phyloP scores from a whole-genome alignment of 1,140 invertebrate species.

The Zaprionus davidi region DNA sequence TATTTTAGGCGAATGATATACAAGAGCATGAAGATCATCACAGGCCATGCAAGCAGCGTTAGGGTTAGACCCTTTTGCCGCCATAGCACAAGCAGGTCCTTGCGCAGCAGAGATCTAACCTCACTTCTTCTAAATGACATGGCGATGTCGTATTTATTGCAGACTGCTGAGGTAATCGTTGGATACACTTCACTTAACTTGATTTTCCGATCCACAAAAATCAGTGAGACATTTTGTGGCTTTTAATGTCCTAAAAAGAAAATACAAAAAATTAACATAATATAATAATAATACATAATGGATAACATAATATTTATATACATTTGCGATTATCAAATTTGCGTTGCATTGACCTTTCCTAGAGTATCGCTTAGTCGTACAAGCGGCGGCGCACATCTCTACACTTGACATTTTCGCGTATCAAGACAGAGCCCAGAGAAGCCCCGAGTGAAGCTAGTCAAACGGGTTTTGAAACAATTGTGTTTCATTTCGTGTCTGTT shows the following conservation, averaged over 20 bases:
- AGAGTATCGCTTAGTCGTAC: not conserved
- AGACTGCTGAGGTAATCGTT: not conserved
- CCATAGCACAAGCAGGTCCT: constrained; percentile 77
- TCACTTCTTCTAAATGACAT: constrained; percentile 67
- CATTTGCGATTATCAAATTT: too few relatives aligned
- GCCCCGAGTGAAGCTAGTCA: not conserved
- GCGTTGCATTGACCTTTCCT: not conserved
- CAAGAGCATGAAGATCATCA: constrained; percentile 73
- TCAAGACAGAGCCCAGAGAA: not conserved
- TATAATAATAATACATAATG: too few relatives aligned
- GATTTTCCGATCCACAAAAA: not conserved
- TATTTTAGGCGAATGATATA: constrained; percentile 79
- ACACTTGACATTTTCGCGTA: not conserved
- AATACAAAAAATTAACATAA: not conserved
- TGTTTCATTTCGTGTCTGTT: not conserved
- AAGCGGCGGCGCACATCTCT: not conserved
- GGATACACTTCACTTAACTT: not conserved
- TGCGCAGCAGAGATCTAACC: constrained; percentile 75
- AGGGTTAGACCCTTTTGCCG: constrained; percentile 76
- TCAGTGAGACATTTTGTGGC: not conserved
- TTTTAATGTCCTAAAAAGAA: not conserved
- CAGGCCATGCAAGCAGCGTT: constrained; percentile 68
- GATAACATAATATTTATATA: too few relatives aligned
- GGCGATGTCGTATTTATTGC: constrained; percentile 10
- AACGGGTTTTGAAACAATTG: not conserved